These are phyloP conservation scores for Drosophila lacertosa DNA, from an alignment of 1,140 invertebrate species.

Conservation along the genomic window DNA sequence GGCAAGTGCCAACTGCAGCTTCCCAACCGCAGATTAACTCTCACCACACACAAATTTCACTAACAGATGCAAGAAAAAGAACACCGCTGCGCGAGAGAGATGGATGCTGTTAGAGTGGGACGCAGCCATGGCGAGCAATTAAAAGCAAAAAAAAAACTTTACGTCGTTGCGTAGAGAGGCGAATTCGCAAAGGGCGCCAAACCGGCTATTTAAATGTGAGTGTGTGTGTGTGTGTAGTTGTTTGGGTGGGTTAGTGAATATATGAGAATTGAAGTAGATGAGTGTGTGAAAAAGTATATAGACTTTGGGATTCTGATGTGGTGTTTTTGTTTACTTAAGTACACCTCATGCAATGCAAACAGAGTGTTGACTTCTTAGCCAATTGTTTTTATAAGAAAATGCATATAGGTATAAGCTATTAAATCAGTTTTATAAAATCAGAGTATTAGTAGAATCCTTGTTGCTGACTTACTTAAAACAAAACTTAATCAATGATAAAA, in stretches of 20 bases:
- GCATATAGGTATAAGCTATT: no score
- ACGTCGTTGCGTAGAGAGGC: constrained; percentile 48
- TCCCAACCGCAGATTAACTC: constrained; percentile 70
- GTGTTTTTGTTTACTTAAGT: not conserved
- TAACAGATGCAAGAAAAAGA: not conserved
- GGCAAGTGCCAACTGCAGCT: constrained; percentile 64
- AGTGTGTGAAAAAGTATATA: not conserved
- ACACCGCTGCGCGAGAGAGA: not conserved
- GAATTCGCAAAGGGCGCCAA: constrained; percentile 50
- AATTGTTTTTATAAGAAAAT: no score
- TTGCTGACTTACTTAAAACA: no score
- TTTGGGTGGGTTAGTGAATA: constrained; percentile 5
- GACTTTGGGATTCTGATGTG: not conserved
- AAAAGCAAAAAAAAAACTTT: constrained; percentile 71
- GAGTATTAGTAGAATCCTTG: no score
- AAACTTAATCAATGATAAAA: no score
- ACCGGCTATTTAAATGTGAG: constrained; percentile 50
- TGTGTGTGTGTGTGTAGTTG: constrained; percentile 6
- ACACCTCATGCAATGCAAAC: no score
- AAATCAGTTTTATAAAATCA: no score
- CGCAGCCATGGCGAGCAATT: constrained; percentile 54
- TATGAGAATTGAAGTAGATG: constrained; percentile 6
- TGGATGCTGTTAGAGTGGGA: not conserved
- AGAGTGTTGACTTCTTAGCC: no score
- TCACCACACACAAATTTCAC: constrained; percentile 22